A percentile compares a stretch with the other conserved stretches of the same genome.
Evolutionary conservation across 1,140 invertebrate species (phyloP).

Genomic region (Helicoverpa zea): DNA sequence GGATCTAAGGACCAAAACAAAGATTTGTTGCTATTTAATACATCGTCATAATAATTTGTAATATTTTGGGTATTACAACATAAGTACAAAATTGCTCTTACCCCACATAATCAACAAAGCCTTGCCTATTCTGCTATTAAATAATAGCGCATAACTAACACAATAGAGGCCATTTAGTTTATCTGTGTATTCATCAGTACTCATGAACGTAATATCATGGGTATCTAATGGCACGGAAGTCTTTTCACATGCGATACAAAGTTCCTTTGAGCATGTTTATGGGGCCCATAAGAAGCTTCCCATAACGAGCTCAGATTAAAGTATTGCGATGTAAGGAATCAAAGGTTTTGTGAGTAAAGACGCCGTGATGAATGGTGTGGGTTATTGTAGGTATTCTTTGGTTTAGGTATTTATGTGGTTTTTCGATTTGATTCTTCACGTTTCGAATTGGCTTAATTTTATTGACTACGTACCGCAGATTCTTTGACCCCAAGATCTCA

Average conservation of each 20-base stretch:
- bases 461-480: too few species aligned
- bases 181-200: slow-evolving; percentile 1
- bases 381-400: background rate
- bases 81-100: too few species aligned
- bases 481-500: too few species aligned
- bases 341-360: background rate
- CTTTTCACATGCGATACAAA: slow-evolving; percentile 31
- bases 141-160: background rate
- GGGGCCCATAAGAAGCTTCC: slow-evolving; percentile 2
- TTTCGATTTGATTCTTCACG: too few species aligned
- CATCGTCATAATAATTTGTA: too few species aligned
- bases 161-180: background rate
- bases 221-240: slow-evolving; percentile 33
- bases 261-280: slow-evolving; percentile 26
- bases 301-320: slow-evolving; percentile 8
- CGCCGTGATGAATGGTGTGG: background rate
- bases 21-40: too few species aligned
- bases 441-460: too few species aligned
- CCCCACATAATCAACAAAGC: background rate
- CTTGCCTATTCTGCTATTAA: background rate
- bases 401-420: too few species aligned
- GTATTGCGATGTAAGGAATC: slow-evolving; percentile 6
- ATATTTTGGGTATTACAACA: too few species aligned
- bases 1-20: too few species aligned
- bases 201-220: background rate